Percentiles rank a stretch among this genome's conserved stretches.
Conservation (phyloP, 2,797 vertebrate species). For the Chiloscyllium punctatum region DNA sequence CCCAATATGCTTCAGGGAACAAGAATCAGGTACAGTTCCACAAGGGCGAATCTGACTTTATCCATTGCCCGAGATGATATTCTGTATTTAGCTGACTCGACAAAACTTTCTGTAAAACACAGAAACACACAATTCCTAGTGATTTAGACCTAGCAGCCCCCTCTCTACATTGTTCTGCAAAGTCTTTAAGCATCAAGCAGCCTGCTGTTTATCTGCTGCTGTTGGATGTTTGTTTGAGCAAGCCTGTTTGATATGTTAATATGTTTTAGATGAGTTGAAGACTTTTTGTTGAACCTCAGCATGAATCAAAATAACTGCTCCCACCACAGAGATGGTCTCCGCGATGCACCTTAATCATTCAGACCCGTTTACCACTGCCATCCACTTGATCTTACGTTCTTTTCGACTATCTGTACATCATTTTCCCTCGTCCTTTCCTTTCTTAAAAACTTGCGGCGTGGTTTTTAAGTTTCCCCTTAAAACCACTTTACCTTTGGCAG, state of each 20-base stretch:
- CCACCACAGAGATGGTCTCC: not conserved
- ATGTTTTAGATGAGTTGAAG: not conserved
- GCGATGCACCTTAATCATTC: not conserved
- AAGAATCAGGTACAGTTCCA: not conserved
- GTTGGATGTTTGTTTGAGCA: not conserved
- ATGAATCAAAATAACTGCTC: not conserved
- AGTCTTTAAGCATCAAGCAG: not conserved
- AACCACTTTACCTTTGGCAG: not conserved
- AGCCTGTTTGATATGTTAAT: not conserved
- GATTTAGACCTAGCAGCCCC: not conserved
- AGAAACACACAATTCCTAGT: not conserved
- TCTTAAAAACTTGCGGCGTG: not conserved
- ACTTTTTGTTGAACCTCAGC: not conserved
- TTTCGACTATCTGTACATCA: not conserved
- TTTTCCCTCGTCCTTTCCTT: not conserved
- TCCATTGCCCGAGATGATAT: not conserved
- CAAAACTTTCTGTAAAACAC: not conserved
- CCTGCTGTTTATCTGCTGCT: conserved; percentile 16
- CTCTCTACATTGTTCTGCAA: not conserved
- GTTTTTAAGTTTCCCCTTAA: not conserved
- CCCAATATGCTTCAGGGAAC: not conserved
- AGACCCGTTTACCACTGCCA: not conserved
- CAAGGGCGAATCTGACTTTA: not conserved
- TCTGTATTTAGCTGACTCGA: not conserved
- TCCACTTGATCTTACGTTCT: not conserved